phyloP scores from a whole-genome alignment of 2,888 invertebrate species.

The Mystacides longicornis region DNA sequence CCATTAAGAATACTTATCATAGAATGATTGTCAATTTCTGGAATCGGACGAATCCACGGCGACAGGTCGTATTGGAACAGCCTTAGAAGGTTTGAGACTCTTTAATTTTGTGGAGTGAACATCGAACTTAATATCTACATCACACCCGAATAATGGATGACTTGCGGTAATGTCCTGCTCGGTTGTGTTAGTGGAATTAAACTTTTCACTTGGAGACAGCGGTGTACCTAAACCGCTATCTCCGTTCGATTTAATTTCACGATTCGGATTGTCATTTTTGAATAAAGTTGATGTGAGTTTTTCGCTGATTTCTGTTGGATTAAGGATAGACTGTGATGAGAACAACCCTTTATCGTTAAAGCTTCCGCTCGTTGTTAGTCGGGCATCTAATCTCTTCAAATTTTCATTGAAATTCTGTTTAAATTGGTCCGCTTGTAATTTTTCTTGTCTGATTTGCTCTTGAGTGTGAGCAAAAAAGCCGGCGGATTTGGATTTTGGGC shows the following conservation, averaged over 20 bases:
- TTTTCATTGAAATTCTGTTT: conserved; percentile 46
- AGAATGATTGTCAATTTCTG: conserved; percentile 2
- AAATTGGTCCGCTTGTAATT: conserved; percentile 43
- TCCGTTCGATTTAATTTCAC: conserved; percentile 27
- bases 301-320: conserved; percentile 33
- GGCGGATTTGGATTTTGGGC: conserved; percentile 28
- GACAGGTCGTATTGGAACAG: not conserved
- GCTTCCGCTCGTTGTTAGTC: conserved; percentile 29
- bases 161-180: conserved; percentile 42
- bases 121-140: conserved; percentile 73
- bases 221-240: conserved; percentile 65
- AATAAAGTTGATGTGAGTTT: conserved; percentile 33
- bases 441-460: conserved; percentile 61
- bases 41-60: not conserved
- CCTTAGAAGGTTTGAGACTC: conserved; percentile 51
- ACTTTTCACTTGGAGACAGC: conserved; percentile 39
- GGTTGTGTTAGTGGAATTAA: conserved; percentile 24
- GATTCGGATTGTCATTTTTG: not conserved
- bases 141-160: conserved; percentile 72
- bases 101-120: conserved; percentile 71
- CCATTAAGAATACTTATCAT: too few species aligned
- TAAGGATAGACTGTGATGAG: conserved; percentile 26
- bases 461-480: conserved; percentile 63
- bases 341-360: conserved; percentile 28
- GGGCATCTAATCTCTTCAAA: conserved; percentile 36